Conservation (phyloP, 2,888 invertebrate genomes). For the Tipula vernalis region DNA sequence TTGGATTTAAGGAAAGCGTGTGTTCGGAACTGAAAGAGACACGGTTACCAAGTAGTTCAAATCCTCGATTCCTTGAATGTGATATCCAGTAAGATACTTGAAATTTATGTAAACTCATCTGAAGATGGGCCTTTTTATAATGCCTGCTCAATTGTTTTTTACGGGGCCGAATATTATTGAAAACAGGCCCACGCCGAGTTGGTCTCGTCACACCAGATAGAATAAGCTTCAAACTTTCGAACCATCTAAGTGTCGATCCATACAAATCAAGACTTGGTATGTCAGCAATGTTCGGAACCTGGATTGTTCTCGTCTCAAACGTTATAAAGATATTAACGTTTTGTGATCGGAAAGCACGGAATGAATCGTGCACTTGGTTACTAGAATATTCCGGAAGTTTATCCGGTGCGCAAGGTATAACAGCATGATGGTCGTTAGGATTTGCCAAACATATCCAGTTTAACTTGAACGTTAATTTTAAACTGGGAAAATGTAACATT, state of each 20-base stretch:
- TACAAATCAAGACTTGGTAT: constrained; percentile 71
- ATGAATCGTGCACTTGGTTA: constrained; percentile 91
- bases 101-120: constrained; percentile 74
- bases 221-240: constrained; percentile 87
- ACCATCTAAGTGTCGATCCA: constrained; percentile 89
- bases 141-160: constrained; percentile 90
- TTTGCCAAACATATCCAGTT: constrained; percentile 89
- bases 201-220: constrained; percentile 89
- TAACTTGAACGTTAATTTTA: constrained; percentile 70
- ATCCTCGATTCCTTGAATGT: constrained; percentile 85
- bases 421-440: constrained; percentile 90
- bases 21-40: constrained; percentile 74
- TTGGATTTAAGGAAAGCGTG: constrained; percentile 54
- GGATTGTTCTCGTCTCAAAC: constrained; percentile 60
- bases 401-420: constrained; percentile 91
- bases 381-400: constrained; percentile 94
- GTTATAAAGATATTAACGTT: constrained; percentile 67
- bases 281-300: constrained; percentile 40
- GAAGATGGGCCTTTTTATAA: constrained; percentile 73
- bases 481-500: constrained; percentile 78
- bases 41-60: constrained; percentile 70
- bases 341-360: constrained; percentile 83
- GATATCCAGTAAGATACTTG: constrained; percentile 89
- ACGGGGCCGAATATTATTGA: constrained; percentile 68
- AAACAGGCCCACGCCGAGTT: constrained; percentile 80